phyloP scores from a whole-genome alignment of 2,888 invertebrate species.

The Portevinia maculata region DNA sequence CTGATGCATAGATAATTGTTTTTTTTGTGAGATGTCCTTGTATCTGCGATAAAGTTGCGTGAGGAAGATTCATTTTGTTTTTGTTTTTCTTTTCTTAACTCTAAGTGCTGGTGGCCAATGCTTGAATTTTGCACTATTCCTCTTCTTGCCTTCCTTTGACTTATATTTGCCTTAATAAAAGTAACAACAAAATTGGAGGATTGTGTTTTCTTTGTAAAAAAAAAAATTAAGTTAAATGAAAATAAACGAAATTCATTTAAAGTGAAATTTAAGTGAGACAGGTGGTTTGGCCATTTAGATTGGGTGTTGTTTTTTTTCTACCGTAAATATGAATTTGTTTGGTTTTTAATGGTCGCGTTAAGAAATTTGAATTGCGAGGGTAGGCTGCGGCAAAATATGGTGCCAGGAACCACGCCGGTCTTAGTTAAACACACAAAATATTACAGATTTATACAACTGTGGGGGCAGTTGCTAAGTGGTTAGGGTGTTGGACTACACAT shows the following conservation, averaged over 20 bases:
- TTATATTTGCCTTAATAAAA: slow-evolving; percentile 53
- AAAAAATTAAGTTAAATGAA: slow-evolving; percentile 65
- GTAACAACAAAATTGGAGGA: slow-evolving; percentile 49
- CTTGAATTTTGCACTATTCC: background rate
- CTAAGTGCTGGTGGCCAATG: slow-evolving; percentile 56
- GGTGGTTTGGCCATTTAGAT: slow-evolving; percentile 39
- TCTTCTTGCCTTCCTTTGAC: slow-evolving; percentile 26
- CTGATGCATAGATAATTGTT: slow-evolving; percentile 18
- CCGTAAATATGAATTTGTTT: background rate
- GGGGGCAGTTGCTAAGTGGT: too few species aligned
- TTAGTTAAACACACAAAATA: too few species aligned
- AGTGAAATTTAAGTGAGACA: slow-evolving; percentile 54
- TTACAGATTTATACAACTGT: too few species aligned
- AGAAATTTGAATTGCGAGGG: too few species aligned
- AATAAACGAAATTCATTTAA: slow-evolving; percentile 63
- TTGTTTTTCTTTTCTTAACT: slow-evolving; percentile 12
- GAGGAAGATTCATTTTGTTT: slow-evolving; percentile 12
- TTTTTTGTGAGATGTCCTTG: background rate
- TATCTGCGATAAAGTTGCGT: slow-evolving; percentile 41
- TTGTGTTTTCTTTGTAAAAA: slow-evolving; percentile 46
- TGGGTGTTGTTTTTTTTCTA: slow-evolving; percentile 3
- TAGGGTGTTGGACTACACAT: too few species aligned
- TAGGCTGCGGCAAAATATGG: too few species aligned
- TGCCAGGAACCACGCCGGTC: too few species aligned
- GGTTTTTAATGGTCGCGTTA: too few species aligned